These are phyloP conservation scores for Athripsodes cinereus DNA, from an alignment of 2,888 invertebrate genomes.

Conservation along the genomic window DNA sequence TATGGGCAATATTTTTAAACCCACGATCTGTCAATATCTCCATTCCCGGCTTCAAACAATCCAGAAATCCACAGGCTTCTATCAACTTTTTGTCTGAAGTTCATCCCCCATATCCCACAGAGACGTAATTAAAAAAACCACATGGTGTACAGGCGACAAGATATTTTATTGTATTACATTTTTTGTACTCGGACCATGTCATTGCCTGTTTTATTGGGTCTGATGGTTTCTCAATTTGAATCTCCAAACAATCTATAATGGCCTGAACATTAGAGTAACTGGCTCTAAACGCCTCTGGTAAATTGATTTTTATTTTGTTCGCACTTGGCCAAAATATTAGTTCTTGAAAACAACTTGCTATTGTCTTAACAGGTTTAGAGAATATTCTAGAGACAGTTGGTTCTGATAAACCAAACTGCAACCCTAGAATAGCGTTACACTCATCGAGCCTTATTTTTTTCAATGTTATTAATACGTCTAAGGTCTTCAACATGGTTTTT, in stretches of 20 bases:
- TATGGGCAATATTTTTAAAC: slow-evolving; percentile 8
- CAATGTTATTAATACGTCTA: neutral
- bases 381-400: neutral
- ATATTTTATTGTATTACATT: neutral
- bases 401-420: neutral
- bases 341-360: neutral
- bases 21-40: slow-evolving; percentile 6
- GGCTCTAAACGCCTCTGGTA: neutral
- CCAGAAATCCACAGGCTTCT: neutral
- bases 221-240: slow-evolving; percentile 2
- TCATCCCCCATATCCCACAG: slow-evolving; percentile 7
- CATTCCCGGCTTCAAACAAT: slow-evolving; percentile 4
- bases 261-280: neutral
- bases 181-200: neutral
- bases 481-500: neutral
- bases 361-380: neutral
- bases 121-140: slow-evolving; percentile 7
- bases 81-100: neutral
- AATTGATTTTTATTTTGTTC: neutral
- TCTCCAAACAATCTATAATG: neutral
- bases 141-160: neutral
- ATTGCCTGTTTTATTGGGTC: neutral
- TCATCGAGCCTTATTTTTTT: neutral
- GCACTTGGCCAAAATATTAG: neutral
- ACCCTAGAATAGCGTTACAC: neutral